A percentile compares a stretch with the other conserved stretches of the same genome.
phyloP scores from a whole-genome alignment of 2,888 invertebrate species.

The Rotaria magnacalcarata region DNA sequence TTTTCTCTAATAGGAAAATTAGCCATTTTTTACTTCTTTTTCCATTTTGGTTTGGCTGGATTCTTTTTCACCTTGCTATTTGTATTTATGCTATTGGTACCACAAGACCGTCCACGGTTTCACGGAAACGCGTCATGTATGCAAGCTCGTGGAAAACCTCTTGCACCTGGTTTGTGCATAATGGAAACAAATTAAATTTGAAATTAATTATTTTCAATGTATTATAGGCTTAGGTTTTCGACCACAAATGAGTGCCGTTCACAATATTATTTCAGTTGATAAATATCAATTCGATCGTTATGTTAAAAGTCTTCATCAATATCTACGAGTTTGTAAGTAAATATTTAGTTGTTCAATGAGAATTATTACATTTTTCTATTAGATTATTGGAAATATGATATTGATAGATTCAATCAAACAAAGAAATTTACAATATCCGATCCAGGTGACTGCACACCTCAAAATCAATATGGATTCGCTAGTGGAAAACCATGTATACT shows the following conservation, averaged over 20 bases:
- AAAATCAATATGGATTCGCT: not conserved
- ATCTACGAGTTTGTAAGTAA: not conserved
- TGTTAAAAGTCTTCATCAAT: not conserved
- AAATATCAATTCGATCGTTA: not conserved
- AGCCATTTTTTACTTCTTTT: conserved; percentile 84
- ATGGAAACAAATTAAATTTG: not conserved
- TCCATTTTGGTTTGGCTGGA: conserved; percentile 80
- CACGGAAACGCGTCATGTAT: not conserved
- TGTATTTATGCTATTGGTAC: conserved; percentile 85
- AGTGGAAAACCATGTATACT: not conserved
- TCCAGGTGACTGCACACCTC: not conserved
- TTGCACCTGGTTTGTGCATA: not conserved
- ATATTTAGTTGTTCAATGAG: too few species aligned
- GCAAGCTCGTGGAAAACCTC: not conserved
- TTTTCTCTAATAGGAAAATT: conserved; percentile 56
- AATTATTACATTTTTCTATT: not conserved
- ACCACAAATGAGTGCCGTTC: conserved; percentile 80
- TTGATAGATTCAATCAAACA: too few species aligned
- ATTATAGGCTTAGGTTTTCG: conserved; percentile 81
- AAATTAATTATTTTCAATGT: not conserved
- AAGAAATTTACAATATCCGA: not conserved
- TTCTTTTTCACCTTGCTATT: conserved; percentile 88
- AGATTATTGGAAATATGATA: not conserved
- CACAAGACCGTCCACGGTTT: conserved; percentile 75
- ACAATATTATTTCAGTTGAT: conserved; percentile 72